Conservation (phyloP, 2,797 vertebrate species). For the Bryconaethiops microstoma region DNA sequence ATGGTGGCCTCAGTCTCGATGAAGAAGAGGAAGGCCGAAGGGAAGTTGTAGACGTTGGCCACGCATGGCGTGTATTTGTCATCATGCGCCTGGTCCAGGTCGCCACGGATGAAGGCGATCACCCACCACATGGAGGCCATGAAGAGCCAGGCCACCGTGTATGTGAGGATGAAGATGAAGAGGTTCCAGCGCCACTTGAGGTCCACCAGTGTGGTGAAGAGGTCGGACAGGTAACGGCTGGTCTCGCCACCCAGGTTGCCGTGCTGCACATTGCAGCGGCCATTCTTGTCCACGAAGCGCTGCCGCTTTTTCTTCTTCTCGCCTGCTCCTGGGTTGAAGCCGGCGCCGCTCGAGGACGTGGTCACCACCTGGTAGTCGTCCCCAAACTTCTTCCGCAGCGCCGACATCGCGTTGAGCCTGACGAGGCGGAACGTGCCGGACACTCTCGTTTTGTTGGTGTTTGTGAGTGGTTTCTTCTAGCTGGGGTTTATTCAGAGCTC, state of each 20-base stretch:
- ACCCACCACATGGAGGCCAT: constrained; percentile 99
- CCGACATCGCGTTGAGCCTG: constrained; percentile 88
- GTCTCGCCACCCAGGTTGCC: constrained; percentile 96
- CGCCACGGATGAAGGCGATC: constrained; percentile 94
- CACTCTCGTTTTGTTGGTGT: neutral
- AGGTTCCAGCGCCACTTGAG: constrained; percentile 99
- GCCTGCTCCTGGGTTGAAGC: constrained; percentile 85
- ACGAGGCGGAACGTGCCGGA: constrained; percentile 7
- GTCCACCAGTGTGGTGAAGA: constrained; percentile 97
- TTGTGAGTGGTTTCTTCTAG: neutral
- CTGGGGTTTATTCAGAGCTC: constrained; percentile 29
- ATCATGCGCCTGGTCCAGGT: constrained; percentile 91
- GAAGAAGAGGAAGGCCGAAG: constrained; percentile 97
- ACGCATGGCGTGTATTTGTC: constrained; percentile 97
- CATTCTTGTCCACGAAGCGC: constrained; percentile 99
- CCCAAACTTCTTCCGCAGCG: constrained; percentile 98
- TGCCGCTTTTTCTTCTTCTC: constrained; percentile 92
- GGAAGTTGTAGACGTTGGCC: constrained; percentile 99
- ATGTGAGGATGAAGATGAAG: constrained; percentile 97
- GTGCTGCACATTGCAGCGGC: constrained; percentile 97
- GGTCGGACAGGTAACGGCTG: constrained; percentile 95
- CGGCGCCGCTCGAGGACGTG: constrained; percentile 93
- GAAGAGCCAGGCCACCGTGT: constrained; percentile 98
- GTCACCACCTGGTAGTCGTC: constrained; percentile 99
- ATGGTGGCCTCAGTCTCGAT: constrained; percentile 98